A percentile compares a stretch with the other conserved stretches of the same genome.
Evolutionary conservation across 1,140 invertebrate species (phyloP).

Genomic region (Solenopsis invicta): DNA sequence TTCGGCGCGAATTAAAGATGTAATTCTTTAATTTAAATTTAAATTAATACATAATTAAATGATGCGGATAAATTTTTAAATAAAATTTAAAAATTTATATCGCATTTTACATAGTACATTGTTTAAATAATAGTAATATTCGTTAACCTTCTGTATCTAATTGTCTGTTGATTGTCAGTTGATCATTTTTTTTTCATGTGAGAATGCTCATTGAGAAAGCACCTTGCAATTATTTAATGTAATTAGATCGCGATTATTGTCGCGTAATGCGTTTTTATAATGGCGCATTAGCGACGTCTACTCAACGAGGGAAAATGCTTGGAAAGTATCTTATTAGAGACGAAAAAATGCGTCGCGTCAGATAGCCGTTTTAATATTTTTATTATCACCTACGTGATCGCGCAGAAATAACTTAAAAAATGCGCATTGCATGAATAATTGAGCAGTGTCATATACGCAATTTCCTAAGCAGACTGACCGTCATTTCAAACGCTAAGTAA

Average conservation of each 20-base stretch:
- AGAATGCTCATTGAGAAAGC: neutral
- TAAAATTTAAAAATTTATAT: conserved; percentile 2
- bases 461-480: neutral
- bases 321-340: conserved; percentile 16
- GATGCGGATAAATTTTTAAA: too few species aligned
- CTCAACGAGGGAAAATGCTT: neutral
- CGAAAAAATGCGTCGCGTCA: neutral
- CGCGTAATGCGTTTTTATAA: conserved; percentile 11
- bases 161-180: neutral
- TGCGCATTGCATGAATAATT: neutral
- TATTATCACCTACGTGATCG: neutral
- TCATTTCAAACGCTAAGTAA: neutral
- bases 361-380: neutral
- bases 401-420: neutral
- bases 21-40: too few species aligned
- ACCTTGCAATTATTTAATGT: neutral
- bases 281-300: neutral
- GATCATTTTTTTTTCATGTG: neutral
- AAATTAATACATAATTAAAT: too few species aligned
- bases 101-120: neutral
- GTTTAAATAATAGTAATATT: neutral
- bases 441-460: neutral
- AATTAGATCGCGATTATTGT: neutral
- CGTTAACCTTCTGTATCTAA: neutral
- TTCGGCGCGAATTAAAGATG: too few species aligned